Evolutionary conservation across 2,797 vertebrate species (phyloP).

Genomic region (Benthosema pterotum): DNA sequence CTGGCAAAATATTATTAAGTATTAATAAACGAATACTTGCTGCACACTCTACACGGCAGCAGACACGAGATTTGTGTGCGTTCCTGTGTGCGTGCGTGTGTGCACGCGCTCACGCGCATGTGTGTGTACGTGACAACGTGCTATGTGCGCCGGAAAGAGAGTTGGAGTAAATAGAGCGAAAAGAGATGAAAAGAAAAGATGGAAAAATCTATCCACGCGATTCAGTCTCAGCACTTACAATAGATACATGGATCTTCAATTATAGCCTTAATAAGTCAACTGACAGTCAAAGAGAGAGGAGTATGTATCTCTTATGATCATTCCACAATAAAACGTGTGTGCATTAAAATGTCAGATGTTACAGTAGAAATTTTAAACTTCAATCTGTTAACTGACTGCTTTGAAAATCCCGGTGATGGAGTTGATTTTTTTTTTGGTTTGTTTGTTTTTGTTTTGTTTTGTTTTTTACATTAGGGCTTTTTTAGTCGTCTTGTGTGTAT

Average conservation of each 20-base stretch:
- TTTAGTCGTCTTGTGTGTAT: background rate
- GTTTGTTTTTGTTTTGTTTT: too few relatives aligned
- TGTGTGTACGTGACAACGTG: too few relatives aligned
- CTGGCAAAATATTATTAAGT: constrained; percentile 42
- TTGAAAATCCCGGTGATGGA: constrained; percentile 47
- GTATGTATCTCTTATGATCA: constrained; percentile 34
- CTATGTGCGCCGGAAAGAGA: background rate
- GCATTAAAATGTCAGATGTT: background rate
- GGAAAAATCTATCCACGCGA: constrained; percentile 31
- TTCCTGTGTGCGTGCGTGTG: too few relatives aligned
- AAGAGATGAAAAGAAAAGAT: too few relatives aligned
- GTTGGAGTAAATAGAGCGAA: background rate
- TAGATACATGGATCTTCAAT: constrained; percentile 49
- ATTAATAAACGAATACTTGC: constrained; percentile 25
- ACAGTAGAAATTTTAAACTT: constrained; percentile 22
- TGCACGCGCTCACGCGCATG: too few relatives aligned
- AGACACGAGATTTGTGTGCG: constrained; percentile 14
- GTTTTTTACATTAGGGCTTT: constrained; percentile 46
- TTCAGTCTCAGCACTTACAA: constrained; percentile 58
- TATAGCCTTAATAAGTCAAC: constrained; percentile 51
- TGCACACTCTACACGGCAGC: constrained; percentile 39
- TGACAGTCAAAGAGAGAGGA: constrained; percentile 25
- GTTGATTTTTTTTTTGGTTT: constrained; percentile 61
- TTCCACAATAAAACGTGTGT: background rate
- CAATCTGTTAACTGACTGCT: constrained; percentile 12